These are phyloP conservation scores for Druon quercuslanigerum DNA, from an alignment of 1,140 invertebrate genomes.

Conservation along the genomic window DNA sequence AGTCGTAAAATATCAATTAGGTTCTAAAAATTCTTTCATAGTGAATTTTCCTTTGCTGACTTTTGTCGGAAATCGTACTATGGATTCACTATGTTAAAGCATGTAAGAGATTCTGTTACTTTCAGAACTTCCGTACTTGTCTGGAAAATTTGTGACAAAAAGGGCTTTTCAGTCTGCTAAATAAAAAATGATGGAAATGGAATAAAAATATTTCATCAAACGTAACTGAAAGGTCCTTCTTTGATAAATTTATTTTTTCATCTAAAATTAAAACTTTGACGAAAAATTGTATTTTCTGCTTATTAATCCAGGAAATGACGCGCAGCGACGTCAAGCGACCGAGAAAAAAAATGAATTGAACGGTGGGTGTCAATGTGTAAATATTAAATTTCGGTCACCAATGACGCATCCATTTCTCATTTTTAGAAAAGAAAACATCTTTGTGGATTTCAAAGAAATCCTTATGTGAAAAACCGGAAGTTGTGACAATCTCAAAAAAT, in stretches of 20 bases:
- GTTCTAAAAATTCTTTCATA: constrained; percentile 16
- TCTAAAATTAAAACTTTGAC: too few relatives aligned
- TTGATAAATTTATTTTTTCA: too few relatives aligned
- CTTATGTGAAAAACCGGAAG: constrained; percentile 8
- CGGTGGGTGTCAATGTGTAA: constrained; percentile 20
- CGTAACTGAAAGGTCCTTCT: too few relatives aligned
- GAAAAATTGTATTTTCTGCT: not conserved
- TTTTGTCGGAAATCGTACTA: not conserved
- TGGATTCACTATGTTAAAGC: constrained; percentile 13
- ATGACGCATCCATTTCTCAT: constrained; percentile 21
- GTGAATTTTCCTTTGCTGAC: constrained; percentile 6
- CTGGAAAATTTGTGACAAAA: not conserved
- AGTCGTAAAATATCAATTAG: not conserved
- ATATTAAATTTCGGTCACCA: constrained; percentile 11
- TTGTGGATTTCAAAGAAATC: constrained; percentile 21
- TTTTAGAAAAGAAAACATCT: constrained; percentile 11
- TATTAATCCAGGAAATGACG: constrained; percentile 9
- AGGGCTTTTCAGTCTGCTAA: not conserved
- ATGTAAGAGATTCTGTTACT: constrained; percentile 20
- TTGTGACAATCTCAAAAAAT: not conserved
- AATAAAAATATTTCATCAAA: not conserved
- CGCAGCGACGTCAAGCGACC: not conserved
- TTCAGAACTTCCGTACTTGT: constrained; percentile 13
- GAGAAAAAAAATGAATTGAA: constrained; percentile 1
- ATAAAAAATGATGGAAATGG: not conserved